Base-by-base conservation (phyloP, 92 coral and sea anemone genomes). In the Parazoanthus swiftii region DNA sequence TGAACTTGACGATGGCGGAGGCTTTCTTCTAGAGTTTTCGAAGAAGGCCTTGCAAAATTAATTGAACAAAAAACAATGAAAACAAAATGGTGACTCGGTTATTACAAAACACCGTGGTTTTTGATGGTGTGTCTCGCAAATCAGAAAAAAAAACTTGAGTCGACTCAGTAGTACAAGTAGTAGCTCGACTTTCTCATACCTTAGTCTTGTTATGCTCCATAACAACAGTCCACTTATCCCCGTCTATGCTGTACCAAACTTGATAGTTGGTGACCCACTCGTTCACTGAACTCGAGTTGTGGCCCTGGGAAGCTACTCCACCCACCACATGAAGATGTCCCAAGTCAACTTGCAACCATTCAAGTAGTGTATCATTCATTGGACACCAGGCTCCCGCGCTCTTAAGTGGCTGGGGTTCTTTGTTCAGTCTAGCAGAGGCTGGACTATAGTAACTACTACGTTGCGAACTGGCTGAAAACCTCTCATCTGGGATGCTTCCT, bases 311-410 rank as follows among this genome's bases (percentile, higher is more conserved):
- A 6, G 87, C 87, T 9, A 84, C 87, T 43, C 87, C 87, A 0
- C 87, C 63, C 46, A 84, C 39, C 8, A 84, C 79, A 43, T 84
- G 42, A 18, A 84, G 67, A 51, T 84, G 87, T 2, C 78, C 79
- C 66, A 84, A 23, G 44, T 84, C 87, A 11, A 84, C 79, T 9
- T 43, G 78, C 65, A 84, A 58, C 87, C 87, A 84, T 26, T 84
- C 78, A 29, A 70, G 56, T 48, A 20, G 29, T 44, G 87, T 84
- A 68, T 71, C 87, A 71, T 84, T 84, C 46, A 46, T 33, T 5
- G 87, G 87, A 51, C 87, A 84, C 87, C 87, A 84, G 75, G 87
- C 87, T 33, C 87, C 87, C 79, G 78, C 78, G 10, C 33, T 84
- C 38, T 39, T 46, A 9, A 29, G 76, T 36, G 72, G 74, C 21